Evolutionary conservation across 2,888 invertebrate genomes (phyloP).

Genomic region (Netelia virgata): DNA sequence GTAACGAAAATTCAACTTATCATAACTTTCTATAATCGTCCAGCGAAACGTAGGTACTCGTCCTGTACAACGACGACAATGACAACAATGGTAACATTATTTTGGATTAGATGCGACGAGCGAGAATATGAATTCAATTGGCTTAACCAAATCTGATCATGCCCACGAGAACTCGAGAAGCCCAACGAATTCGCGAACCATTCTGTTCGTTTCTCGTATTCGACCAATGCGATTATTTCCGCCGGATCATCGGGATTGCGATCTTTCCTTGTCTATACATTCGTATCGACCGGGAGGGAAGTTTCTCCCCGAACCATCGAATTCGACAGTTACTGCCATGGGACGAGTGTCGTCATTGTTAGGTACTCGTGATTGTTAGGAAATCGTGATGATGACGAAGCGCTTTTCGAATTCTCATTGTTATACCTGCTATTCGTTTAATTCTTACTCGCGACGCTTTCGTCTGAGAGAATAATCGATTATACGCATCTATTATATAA

Average conservation of each 20-base stretch:
- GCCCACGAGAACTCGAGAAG: not conserved
- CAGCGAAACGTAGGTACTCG: not conserved
- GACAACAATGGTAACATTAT: not conserved
- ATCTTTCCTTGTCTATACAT: not conserved
- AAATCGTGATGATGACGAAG: constrained; percentile 14
- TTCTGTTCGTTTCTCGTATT: not conserved
- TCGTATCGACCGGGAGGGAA: not conserved
- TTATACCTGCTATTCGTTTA: not conserved
- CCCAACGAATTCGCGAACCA: not conserved
- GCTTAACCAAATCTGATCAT: not conserved
- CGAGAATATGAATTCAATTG: not conserved
- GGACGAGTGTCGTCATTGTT: not conserved
- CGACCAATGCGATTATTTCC: constrained; percentile 25
- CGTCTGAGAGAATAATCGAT: not conserved
- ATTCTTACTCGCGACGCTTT: not conserved
- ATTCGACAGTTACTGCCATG: not conserved
- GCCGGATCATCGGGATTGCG: constrained; percentile 11
- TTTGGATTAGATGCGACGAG: not conserved
- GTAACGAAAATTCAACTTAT: too few relatives aligned
- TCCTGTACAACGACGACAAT: not conserved
- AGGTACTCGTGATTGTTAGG: too few relatives aligned
- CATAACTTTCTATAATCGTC: too few relatives aligned
- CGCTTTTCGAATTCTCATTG: not conserved
- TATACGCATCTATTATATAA: not conserved
- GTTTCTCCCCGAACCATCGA: not conserved